Conservation (phyloP, 2,888 invertebrate species). For the Stenolophus ochropezus region DNA sequence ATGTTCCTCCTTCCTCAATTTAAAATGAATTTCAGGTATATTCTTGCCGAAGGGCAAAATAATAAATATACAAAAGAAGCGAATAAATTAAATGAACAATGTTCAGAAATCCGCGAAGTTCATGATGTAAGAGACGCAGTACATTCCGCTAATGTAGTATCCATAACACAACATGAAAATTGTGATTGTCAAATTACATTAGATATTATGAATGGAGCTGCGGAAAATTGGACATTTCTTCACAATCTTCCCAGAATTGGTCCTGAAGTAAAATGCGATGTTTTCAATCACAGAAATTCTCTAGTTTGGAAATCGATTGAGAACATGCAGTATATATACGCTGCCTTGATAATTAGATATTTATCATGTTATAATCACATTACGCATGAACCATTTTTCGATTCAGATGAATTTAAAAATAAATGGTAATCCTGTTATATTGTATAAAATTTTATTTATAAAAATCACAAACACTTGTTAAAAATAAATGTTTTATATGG, state of each 20-base stretch:
- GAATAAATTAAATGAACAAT: slow-evolving; percentile 20
- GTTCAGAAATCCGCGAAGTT: slow-evolving; percentile 57
- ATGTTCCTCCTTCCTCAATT: slow-evolving; percentile 59
- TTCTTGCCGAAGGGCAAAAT: background rate
- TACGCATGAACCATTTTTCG: slow-evolving; percentile 56
- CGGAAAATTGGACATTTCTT: slow-evolving; percentile 60
- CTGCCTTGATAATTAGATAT: slow-evolving; percentile 59
- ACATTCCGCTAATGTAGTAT: slow-evolving; percentile 54
- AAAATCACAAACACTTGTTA: slow-evolving; percentile 54
- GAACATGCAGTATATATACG: slow-evolving; percentile 61
- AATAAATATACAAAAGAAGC: background rate
- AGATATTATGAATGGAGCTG: slow-evolving; percentile 55
- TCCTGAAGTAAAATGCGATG: slow-evolving; percentile 51
- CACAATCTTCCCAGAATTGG: slow-evolving; percentile 54
- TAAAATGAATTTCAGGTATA: slow-evolving; percentile 61
- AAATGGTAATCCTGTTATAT: slow-evolving; percentile 3
- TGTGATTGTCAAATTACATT: slow-evolving; percentile 20
- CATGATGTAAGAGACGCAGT: background rate
- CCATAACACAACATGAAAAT: slow-evolving; percentile 41
- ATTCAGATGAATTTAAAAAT: slow-evolving; percentile 29
- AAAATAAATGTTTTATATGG: slow-evolving; percentile 46
- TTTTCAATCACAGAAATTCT: slow-evolving; percentile 58
- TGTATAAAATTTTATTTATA: slow-evolving; percentile 55
- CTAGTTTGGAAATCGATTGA: slow-evolving; percentile 59
- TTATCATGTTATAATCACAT: slow-evolving; percentile 50